Conservation (phyloP, 2,888 invertebrate genomes). For the Graphium colonna region DNA sequence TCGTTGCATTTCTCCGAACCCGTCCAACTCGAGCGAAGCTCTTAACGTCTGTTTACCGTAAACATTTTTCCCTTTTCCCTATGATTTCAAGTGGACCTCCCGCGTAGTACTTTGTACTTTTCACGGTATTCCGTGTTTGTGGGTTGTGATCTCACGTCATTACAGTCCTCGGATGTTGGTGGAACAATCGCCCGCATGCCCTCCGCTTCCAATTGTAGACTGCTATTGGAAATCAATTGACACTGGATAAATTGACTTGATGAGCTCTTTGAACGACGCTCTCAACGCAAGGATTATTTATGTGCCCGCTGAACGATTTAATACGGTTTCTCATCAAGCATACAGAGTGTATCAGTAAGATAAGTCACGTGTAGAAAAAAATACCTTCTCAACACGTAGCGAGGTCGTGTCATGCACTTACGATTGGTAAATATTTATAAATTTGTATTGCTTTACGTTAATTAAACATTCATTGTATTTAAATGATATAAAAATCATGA, state of each 20-base stretch:
- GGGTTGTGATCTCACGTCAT: conserved; percentile 51
- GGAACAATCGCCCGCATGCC: conserved; percentile 74
- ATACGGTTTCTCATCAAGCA: neutral
- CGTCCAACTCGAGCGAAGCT: conserved; percentile 24
- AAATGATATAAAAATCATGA: too few relatives aligned
- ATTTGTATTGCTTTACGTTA: neutral
- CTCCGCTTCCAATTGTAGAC: conserved; percentile 68
- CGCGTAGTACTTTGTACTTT: conserved; percentile 37
- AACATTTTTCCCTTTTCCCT: conserved; percentile 39
- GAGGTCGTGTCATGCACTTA: neutral
- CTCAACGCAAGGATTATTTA: conserved; percentile 20
- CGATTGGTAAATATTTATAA: neutral
- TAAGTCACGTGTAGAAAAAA: conserved; percentile 17
- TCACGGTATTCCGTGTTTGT: conserved; percentile 51
- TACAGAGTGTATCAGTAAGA: neutral
- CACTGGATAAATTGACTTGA: conserved; percentile 56
- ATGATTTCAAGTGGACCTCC: conserved; percentile 43
- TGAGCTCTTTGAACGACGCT: conserved; percentile 50
- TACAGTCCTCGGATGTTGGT: conserved; percentile 51
- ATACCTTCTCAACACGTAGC: conserved; percentile 15
- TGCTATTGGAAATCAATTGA: conserved; percentile 78
- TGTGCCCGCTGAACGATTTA: conserved; percentile 4
- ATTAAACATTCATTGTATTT: too few relatives aligned
- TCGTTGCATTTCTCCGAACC: conserved; percentile 22
- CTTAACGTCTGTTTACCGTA: conserved; percentile 35